These are phyloP conservation scores for Campoplex nolae DNA, from an alignment of 2,888 invertebrate species.

Conservation along the genomic window DNA sequence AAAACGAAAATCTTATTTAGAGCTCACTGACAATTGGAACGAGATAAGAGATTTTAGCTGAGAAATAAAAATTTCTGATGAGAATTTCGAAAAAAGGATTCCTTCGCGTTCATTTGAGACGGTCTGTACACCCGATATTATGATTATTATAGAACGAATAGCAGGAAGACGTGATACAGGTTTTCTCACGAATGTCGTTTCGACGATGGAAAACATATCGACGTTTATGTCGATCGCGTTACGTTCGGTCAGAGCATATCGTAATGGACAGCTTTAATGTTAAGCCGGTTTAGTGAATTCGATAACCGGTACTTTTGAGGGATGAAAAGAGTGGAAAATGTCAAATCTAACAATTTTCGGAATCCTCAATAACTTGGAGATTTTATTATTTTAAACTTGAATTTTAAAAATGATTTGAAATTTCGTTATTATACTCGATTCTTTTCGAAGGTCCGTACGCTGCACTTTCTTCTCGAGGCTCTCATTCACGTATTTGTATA, in stretches of 20 bases:
- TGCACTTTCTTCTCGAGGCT: background rate
- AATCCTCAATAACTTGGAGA: background rate
- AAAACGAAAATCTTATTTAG: background rate
- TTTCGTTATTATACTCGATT: background rate
- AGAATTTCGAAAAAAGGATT: background rate
- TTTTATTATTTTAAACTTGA: background rate
- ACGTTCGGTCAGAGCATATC: slow-evolving; percentile 3
- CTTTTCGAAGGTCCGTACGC: background rate
- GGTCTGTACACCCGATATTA: slow-evolving; percentile 6
- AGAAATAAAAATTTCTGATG: background rate
- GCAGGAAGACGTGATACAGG: slow-evolving; percentile 42
- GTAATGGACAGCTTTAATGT: background rate
- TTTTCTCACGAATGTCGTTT: slow-evolving; percentile 53
- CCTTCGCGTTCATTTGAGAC: background rate
- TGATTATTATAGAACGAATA: slow-evolving; percentile 11
- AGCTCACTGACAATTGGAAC: too few species aligned
- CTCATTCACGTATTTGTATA: background rate
- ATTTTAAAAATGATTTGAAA: background rate
- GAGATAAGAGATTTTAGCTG: background rate
- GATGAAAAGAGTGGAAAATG: slow-evolving; percentile 6
- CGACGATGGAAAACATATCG: slow-evolving; percentile 59
- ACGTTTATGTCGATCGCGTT: slow-evolving; percentile 65
- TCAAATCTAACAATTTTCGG: background rate
- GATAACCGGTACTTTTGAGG: background rate
- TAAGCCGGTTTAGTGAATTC: background rate